Evolutionary conservation across 2,797 vertebrate genomes (phyloP).

Genomic region (Corythornis leucogaster): DNA sequence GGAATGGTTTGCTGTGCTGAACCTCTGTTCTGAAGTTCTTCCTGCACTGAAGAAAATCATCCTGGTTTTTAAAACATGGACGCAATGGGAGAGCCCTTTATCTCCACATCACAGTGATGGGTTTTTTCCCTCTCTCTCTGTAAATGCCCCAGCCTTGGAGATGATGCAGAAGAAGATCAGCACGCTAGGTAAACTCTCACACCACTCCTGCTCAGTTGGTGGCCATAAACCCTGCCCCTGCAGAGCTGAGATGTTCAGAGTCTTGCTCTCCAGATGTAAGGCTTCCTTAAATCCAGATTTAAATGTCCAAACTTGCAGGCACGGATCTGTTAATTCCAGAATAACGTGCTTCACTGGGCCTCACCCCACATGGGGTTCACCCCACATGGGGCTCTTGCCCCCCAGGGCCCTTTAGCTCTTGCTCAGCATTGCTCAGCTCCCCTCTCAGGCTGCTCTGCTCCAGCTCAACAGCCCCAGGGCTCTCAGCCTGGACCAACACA

Average conservation of each 20-base stretch:
- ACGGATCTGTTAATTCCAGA: too few relatives aligned
- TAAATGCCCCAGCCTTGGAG: constrained; percentile 53
- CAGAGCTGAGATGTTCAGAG: fast-evolving
- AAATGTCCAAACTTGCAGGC: not conserved
- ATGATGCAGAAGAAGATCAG: constrained; percentile 40
- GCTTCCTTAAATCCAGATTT: not conserved
- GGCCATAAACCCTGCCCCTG: not conserved
- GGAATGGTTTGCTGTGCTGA: constrained; percentile 18
- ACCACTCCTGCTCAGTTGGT: not conserved
- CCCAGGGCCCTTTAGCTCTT: too few relatives aligned
- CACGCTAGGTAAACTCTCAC: constrained; percentile 53
- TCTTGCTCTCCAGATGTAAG: fast-evolving
- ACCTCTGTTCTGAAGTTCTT: not conserved
- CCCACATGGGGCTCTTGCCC: too few relatives aligned
- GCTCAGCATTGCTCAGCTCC: too few relatives aligned
- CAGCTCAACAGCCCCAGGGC: too few relatives aligned
- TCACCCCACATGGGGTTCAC: too few relatives aligned
- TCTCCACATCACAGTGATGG: not conserved
- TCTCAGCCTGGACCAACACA: too few relatives aligned
- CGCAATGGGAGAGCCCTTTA: not conserved
- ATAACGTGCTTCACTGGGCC: not conserved
- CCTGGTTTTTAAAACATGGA: not conserved
- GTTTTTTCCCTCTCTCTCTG: not conserved
- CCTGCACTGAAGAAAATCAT: not conserved
- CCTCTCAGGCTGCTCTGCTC: too few relatives aligned